These are phyloP conservation scores for Lanius collurio DNA, from an alignment of 2,113 vertebrate species.

Conservation along the genomic window DNA sequence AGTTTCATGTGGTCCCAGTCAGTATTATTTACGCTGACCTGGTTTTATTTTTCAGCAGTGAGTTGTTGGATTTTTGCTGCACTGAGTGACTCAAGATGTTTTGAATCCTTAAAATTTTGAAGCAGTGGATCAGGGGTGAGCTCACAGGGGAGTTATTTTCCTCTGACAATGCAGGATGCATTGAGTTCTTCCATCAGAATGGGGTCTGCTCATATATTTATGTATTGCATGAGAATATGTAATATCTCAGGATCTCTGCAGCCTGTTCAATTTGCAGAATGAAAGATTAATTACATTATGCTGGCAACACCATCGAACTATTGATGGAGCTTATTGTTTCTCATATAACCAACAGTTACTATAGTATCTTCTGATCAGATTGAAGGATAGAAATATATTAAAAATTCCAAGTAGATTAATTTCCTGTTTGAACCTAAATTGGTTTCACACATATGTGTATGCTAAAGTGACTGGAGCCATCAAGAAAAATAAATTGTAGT, in stretches of 20 bases:
- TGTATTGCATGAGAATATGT: slow-evolving; percentile 23
- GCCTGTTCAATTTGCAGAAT: slow-evolving; percentile 70
- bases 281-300: slow-evolving; percentile 76
- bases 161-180: not conserved
- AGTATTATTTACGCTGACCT: slow-evolving; percentile 67
- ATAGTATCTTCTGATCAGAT: slow-evolving; percentile 72
- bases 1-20: slow-evolving; percentile 58
- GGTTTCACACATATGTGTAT: slow-evolving; percentile 42
- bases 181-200: not conserved
- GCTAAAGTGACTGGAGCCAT: slow-evolving; percentile 36
- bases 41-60: slow-evolving; percentile 4
- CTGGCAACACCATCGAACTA: slow-evolving; percentile 52
- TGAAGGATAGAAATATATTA: slow-evolving; percentile 76
- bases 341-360: slow-evolving; percentile 71
- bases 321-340: slow-evolving; percentile 56
- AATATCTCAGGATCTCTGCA: slow-evolving; percentile 65
- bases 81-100: not conserved
- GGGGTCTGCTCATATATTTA: slow-evolving; percentile 55
- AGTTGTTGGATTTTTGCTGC: not conserved
- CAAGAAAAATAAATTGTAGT: slow-evolving; percentile 27
- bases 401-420: slow-evolving; percentile 78
- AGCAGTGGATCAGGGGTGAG: slow-evolving; percentile 23
- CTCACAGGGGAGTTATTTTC: slow-evolving; percentile 3
- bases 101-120: not conserved
- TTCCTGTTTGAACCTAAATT: slow-evolving; percentile 76